Base-by-base conservation (phyloP, 2,888 invertebrate genomes). In the Acrobeloides nanus region DNA sequence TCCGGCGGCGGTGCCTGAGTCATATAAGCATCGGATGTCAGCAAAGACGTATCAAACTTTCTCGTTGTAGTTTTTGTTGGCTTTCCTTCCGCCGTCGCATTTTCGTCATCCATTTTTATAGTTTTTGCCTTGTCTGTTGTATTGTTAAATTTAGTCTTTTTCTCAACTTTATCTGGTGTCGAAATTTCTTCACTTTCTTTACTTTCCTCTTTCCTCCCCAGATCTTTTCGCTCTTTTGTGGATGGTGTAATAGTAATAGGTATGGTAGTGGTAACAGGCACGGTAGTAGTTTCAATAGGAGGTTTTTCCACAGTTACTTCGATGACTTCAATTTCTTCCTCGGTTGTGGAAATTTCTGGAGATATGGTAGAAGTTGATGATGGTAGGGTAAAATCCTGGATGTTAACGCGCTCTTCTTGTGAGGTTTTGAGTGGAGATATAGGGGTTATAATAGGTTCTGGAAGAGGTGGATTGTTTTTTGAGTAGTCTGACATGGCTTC, bases 401-500 rank as follows among this genome's bases (percentile, higher is more conserved):
- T n/a, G n/a, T n/a, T n/a, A n/a, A n/a, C n/a, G n/a, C n/a, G n/a
- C n/a, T n/a, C n/a, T n/a, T n/a, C n/a, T n/a, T n/a, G n/a, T n/a
- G n/a, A n/a, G n/a, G n/a, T n/a, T n/a, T n/a, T n/a, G n/a, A n/a
- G n/a, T n/a, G n/a, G n/a, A n/a, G n/a, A n/a, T n/a, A n/a, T n/a
- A n/a, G n/a, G n/a, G n/a, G n/a, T n/a, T n/a, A n/a, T n/a, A n/a
- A 23, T 32, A 10, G 26, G 26, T 42, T 42, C 25, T 42, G 21
- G 43, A 17, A 24, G 34, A 1, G 25, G 40, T 2, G 17, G 29
- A 6, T 40, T 27, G 17, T 40, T 27, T 41, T 45, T 45, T 21
- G 41, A 55, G 32, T 62, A 62, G 39, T 60, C 60, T 10, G 54
- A 43, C 57, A 62, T 62, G 3, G 60, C 56, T 15, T 41, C 55